A percentile compares a stretch with the other conserved stretches of the same genome.
phyloP scores from a whole-genome alignment of 2,888 invertebrate genomes.

The Drosophila basisetae region DNA sequence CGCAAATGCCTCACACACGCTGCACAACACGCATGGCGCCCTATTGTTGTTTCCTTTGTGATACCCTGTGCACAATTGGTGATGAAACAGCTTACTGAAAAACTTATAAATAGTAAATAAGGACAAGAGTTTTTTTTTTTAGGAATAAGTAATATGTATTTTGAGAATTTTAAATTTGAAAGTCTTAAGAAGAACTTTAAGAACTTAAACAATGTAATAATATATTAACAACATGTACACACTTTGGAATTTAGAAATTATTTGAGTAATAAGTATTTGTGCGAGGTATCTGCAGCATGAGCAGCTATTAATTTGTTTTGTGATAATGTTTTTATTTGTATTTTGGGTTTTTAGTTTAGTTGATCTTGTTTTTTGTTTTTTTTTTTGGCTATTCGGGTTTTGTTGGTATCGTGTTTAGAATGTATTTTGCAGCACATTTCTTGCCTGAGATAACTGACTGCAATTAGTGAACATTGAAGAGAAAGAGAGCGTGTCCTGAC shows the following conservation, averaged over 20 bases:
- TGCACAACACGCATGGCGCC: slow-evolving; percentile 15
- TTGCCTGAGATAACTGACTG: slow-evolving; percentile 23
- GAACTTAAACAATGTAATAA: too few species aligned
- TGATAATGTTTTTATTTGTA: not conserved
- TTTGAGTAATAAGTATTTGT: not conserved
- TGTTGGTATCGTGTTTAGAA: slow-evolving; percentile 47
- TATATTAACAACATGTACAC: too few species aligned
- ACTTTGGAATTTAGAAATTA: not conserved
- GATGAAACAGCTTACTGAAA: not conserved
- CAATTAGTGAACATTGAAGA: slow-evolving; percentile 44
- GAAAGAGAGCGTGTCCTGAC: slow-evolving; percentile 29
- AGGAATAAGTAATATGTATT: not conserved
- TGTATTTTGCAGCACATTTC: slow-evolving; percentile 55
- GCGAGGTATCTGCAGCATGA: not conserved
- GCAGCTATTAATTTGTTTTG: not conserved
- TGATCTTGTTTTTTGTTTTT: not conserved
- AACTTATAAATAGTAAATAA: not conserved
- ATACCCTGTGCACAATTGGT: slow-evolving; percentile 27
- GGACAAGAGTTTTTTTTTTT: not conserved
- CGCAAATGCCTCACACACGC: slow-evolving; percentile 37
- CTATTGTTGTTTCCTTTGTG: slow-evolving; percentile 29
- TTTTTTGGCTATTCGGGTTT: slow-evolving; percentile 3
- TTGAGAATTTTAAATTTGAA: not conserved
- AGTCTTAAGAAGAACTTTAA: not conserved
- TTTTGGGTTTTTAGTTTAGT: not conserved